Evolutionary conservation across 2,797 vertebrate genomes (phyloP).

Genomic region (Natrix natrix): DNA sequence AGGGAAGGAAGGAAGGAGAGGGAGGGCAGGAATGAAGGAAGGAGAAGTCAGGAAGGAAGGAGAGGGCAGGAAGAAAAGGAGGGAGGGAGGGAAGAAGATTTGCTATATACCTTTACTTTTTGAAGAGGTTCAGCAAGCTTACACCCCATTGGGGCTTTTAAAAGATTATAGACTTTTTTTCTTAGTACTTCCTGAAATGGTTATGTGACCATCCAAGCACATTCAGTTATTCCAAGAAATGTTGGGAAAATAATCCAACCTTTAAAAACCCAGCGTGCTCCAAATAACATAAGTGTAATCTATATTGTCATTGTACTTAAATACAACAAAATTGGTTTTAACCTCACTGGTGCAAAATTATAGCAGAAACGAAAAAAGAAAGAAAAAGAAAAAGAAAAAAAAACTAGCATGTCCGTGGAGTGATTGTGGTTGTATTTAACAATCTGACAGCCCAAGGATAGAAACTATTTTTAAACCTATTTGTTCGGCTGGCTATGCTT

Average conservation of each 20-base stretch:
- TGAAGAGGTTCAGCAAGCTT: not conserved
- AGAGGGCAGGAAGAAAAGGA: not conserved
- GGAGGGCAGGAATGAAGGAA: no score
- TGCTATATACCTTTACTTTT: not conserved
- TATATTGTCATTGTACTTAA: no score
- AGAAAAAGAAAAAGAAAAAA: no score
- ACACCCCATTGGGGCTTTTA: not conserved
- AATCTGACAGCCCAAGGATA: no score
- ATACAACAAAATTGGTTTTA: no score
- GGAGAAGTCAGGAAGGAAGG: no score
- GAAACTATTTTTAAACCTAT: no score
- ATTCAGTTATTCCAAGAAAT: not conserved
- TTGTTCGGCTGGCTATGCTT: no score
- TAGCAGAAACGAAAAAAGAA: no score
- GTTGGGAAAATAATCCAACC: not conserved
- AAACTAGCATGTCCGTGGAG: no score
- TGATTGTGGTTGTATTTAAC: no score
- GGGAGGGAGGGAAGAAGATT: not conserved
- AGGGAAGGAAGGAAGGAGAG: accelerated
- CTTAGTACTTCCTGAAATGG: not conserved
- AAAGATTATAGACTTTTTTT: not conserved
- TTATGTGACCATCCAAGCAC: not conserved
- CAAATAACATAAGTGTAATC: not conserved
- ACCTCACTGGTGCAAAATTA: no score
- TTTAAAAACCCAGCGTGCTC: not conserved